Percentiles rank a stretch among this genome's conserved stretches.
phyloP scores from a whole-genome alignment of 2,888 invertebrate species.

The Drosophila fungiperda region DNA sequence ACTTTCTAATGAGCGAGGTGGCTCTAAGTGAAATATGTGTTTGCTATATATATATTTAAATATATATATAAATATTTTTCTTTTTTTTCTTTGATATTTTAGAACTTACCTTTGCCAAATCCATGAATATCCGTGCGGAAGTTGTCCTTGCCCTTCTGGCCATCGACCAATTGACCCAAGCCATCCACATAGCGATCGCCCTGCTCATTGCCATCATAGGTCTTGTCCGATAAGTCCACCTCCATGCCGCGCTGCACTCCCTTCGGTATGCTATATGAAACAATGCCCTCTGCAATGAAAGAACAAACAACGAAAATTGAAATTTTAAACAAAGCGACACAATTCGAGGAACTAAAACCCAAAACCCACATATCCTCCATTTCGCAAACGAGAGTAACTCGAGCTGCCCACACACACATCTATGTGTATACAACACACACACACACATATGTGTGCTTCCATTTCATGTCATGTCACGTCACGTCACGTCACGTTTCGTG shows the following conservation, averaged over 20 bases:
- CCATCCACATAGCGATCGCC: conserved; percentile 89
- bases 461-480: conserved; percentile 46
- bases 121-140: conserved; percentile 89
- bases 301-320: conserved; percentile 18
- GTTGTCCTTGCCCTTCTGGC: conserved; percentile 90
- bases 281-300: conserved; percentile 89
- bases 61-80: neutral
- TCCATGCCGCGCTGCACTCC: conserved; percentile 90
- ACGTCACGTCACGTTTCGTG: conserved; percentile 56
- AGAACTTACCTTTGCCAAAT: conserved; percentile 88
- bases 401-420: conserved; percentile 42
- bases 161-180: conserved; percentile 92
- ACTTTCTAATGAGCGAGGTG: conserved; percentile 33
- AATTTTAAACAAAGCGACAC: conserved; percentile 37
- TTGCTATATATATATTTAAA: too few relatives aligned
- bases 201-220: conserved; percentile 91
- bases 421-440: too few relatives aligned
- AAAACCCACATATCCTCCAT: conserved; percentile 12
- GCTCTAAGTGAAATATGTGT: conserved; percentile 17
- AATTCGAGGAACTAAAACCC: conserved; percentile 53
- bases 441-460: neutral
- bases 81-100: neutral
- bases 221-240: conserved; percentile 91
- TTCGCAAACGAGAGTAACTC: conserved; percentile 58
- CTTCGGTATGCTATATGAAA: conserved; percentile 92